Base-by-base conservation (phyloP, 1,140 invertebrate genomes). In the Conus ventricosus region DNA sequence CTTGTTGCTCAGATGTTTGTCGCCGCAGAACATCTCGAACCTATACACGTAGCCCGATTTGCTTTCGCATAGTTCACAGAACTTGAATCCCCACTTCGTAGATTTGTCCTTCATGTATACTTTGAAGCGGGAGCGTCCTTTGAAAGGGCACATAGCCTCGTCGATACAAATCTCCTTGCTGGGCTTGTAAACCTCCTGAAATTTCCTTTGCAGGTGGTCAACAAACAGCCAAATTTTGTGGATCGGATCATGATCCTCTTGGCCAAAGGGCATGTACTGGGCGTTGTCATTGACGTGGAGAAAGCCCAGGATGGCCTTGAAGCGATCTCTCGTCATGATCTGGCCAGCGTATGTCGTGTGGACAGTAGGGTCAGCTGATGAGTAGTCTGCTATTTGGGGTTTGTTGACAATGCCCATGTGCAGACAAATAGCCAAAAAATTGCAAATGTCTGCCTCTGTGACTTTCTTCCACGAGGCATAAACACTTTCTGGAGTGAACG, bases 101-200 rank as follows among this genome's bases (percentile, higher is more conserved):
- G 90, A 90, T 54, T 91, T 91, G 54, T 91, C 86, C 20, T 83
- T 83, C n/a, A n/a, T n/a, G 84, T 91, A 91, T 39, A 91, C 90
- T n/a, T 88, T 91, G 63, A 91, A 87, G 17, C 71, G 20, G 17
- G 81, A 54, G 13, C 81, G 15, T 3, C 89, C 89, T 54, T 91
- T 88, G 67, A 67, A 88, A n/a, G 71, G 81, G 20, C 89, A 82
- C 88, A 91, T 91, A 0, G 63, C 57, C 60, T 91, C 91, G 51
- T 91, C 91, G 27, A 91, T 20, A 53, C 82, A 76, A 53, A 91
- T 78, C 23, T 91, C 23, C 57, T 80, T 67, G 13, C 85, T 71
- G 23, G 89, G 89, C 39, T 23, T 27, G 82, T 87, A 89, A 13
- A 75, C 25, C 20, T 57, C 55, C 55, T 27, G 75, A 90, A 90